Percentiles rank a stretch among this genome's conserved stretches.
Evolutionary conservation across 1,140 invertebrate species (phyloP).

Genomic region (Calliopsis andreniformis): DNA sequence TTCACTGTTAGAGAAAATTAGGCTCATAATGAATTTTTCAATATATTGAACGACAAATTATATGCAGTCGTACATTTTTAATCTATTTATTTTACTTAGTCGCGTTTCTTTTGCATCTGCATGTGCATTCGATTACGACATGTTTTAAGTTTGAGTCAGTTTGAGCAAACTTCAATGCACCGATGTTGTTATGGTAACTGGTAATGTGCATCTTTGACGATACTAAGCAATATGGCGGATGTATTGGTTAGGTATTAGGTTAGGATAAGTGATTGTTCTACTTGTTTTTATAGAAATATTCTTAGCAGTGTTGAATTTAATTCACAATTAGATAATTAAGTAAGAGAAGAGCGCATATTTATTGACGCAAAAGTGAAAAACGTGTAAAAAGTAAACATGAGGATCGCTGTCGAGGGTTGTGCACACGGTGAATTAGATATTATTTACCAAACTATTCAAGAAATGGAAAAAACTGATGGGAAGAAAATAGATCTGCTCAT

Average conservation of each 20-base stretch:
- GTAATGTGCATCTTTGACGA: background rate
- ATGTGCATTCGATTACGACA: no score
- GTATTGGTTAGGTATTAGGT: background rate
- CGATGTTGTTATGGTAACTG: constrained; percentile 11
- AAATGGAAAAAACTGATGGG: constrained; percentile 86
- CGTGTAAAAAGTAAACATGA: constrained; percentile 85
- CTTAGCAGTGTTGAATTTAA: no score
- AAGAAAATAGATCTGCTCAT: constrained; percentile 94
- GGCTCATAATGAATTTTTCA: constrained; percentile 65
- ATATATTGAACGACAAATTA: background rate
- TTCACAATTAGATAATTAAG: background rate
- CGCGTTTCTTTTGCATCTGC: background rate
- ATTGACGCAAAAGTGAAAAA: background rate
- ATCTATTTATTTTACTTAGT: background rate
- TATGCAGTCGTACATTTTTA: background rate
- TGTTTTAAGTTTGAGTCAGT: background rate
- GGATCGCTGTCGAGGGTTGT: constrained; percentile 98
- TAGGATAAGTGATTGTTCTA: background rate
- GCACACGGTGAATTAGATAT: constrained; percentile 98
- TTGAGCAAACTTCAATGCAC: background rate
- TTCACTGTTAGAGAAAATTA: constrained; percentile 62
- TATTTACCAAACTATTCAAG: constrained; percentile 93
- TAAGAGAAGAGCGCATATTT: background rate
- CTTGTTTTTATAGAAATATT: background rate
- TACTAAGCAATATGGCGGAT: background rate